Conservation (phyloP, 2,113 vertebrate species). For the Ciconia maguari region DNA sequence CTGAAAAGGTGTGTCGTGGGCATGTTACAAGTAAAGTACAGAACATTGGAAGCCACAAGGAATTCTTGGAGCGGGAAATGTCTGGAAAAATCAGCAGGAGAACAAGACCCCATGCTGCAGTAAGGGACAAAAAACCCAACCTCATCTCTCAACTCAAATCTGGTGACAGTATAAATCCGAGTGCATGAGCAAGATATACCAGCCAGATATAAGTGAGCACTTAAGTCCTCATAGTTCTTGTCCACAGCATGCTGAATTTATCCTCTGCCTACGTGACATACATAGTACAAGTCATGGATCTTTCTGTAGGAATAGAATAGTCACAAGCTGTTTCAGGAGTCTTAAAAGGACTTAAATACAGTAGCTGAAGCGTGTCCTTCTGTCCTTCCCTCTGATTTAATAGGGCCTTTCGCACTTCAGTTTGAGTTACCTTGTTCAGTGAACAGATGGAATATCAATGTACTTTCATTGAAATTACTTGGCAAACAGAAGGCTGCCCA, state of each 20-base stretch:
- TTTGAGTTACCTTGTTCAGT: background rate
- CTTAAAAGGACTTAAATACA: background rate
- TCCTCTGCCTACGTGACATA: background rate
- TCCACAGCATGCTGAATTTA: background rate
- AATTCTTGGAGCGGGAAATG: background rate
- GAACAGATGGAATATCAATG: background rate
- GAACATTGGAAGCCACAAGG: background rate
- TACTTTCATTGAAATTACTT: background rate
- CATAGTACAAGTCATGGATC: background rate
- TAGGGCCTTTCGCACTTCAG: background rate
- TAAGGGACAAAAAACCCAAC: background rate
- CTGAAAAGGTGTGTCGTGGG: background rate
- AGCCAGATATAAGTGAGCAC: background rate
- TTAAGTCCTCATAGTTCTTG: background rate
- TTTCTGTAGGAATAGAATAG: background rate
- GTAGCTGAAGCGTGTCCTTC: background rate
- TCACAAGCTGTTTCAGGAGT: background rate
- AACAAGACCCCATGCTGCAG: background rate
- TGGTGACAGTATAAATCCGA: background rate
- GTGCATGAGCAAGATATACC: background rate
- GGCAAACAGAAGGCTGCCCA: background rate
- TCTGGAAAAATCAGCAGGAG: background rate
- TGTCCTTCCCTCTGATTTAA: background rate
- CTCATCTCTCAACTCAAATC: background rate
- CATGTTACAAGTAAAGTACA: background rate